These are phyloP conservation scores for Serrognathus titanus DNA, from an alignment of 2,888 invertebrate genomes.

Conservation along the genomic window DNA sequence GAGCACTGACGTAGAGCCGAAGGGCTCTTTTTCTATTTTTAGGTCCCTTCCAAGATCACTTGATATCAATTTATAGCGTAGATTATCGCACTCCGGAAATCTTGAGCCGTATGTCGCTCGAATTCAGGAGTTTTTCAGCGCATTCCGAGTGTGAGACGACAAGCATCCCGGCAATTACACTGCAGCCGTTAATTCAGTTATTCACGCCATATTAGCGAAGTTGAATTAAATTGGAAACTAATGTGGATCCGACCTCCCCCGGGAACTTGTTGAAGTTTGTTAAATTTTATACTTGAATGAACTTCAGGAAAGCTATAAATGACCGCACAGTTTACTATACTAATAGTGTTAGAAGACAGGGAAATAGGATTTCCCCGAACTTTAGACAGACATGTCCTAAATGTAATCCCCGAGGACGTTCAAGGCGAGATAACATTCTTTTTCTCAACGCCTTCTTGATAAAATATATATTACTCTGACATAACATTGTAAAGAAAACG, in stretches of 20 bases:
- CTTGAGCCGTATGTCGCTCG: no score
- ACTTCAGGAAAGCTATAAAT: slow-evolving; percentile 20
- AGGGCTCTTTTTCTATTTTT: no score
- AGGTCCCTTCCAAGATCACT: no score
- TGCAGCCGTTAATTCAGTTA: not conserved
- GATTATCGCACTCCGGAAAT: no score
- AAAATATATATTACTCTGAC: not conserved
- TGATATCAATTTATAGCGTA: no score
- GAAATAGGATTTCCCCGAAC: slow-evolving; percentile 19
- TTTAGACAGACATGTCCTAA: slow-evolving; percentile 8
- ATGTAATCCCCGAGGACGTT: not conserved
- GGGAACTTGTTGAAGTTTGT: slow-evolving; percentile 17
- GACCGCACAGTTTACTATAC: slow-evolving; percentile 19
- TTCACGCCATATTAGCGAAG: slow-evolving; percentile 12
- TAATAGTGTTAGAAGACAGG: slow-evolving; percentile 19
- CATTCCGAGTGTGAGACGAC: no score
- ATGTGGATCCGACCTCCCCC: slow-evolving; percentile 9
- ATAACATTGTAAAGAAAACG: no score
- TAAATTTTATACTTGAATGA: slow-evolving; percentile 17
- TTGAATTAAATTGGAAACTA: slow-evolving; percentile 17
- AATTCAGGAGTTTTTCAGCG: no score
- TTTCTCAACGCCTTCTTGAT: not conserved
- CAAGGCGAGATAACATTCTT: not conserved
- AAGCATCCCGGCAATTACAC: no score
- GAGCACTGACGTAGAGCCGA: no score